Evolutionary conservation across 2,888 invertebrate genomes (phyloP).

Genomic region (Plemyria rubiginata): DNA sequence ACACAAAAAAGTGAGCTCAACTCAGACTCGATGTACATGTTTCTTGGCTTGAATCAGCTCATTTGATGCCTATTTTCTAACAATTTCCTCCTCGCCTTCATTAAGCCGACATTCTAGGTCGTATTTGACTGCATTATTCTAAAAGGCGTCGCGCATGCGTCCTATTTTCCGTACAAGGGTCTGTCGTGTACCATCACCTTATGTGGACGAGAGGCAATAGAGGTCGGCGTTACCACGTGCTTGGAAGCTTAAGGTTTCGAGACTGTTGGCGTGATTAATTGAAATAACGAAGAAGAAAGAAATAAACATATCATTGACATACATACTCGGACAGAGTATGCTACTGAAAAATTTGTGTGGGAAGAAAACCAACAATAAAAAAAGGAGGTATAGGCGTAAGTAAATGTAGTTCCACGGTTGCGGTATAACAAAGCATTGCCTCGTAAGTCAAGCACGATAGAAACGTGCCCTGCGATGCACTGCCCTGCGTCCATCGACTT

Average conservation of each 20-base stretch:
- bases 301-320: too few species aligned
- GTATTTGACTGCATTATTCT: slow-evolving; percentile 50
- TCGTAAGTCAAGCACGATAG: too few species aligned
- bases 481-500: too few species aligned
- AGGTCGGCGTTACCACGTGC: slow-evolving; percentile 29
- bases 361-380: too few species aligned
- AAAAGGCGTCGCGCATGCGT: slow-evolving; percentile 50
- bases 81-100: slow-evolving; percentile 34
- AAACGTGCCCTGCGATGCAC: too few species aligned
- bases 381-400: too few species aligned
- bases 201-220: slow-evolving; percentile 47
- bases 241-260: slow-evolving; percentile 2
- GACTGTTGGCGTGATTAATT: background rate
- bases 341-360: too few species aligned
- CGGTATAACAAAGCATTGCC: too few species aligned
- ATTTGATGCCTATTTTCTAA: slow-evolving; percentile 12
- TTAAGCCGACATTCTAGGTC: slow-evolving; percentile 49
- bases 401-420: too few species aligned
- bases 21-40: too few species aligned
- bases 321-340: too few species aligned
- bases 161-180: slow-evolving; percentile 53
- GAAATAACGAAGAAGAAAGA: background rate
- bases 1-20: too few species aligned
- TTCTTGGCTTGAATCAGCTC: slow-evolving; percentile 5
- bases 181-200: slow-evolving; percentile 53